phyloP scores from a whole-genome alignment of 2,888 invertebrate species.

The Cyaniris semiargus region DNA sequence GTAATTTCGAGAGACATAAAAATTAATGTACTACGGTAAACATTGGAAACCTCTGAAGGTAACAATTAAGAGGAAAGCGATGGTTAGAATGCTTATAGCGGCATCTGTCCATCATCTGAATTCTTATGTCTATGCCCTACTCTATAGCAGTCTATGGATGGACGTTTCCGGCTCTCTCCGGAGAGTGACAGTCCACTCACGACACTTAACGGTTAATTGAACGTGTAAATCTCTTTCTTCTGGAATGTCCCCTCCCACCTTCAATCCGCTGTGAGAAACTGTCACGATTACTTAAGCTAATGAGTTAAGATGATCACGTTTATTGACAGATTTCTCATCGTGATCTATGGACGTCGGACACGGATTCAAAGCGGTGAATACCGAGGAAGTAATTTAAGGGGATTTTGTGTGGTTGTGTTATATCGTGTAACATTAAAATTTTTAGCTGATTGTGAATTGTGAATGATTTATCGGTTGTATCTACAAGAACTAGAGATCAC shows the following conservation, averaged over 20 bases:
- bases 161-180: constrained; percentile 7
- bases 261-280: constrained; percentile 40
- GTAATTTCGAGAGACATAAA: neutral
- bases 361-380: neutral
- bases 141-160: neutral
- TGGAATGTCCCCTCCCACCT: constrained; percentile 38
- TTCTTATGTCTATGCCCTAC: neutral
- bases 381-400: neutral
- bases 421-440: neutral
- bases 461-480: no score
- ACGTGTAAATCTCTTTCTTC: constrained; percentile 42
- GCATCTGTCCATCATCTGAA: neutral
- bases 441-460: neutral
- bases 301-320: constrained; percentile 1
- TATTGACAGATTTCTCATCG: constrained; percentile 14
- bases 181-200: constrained; percentile 35
- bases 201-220: constrained; percentile 52
- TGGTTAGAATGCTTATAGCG: neutral
- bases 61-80: neutral
- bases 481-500: no score
- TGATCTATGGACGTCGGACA: neutral
- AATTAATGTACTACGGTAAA: neutral
- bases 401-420: neutral
- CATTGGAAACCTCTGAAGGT: neutral
- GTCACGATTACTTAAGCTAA: constrained; percentile 22